Base-by-base conservation (phyloP, 2,888 invertebrate genomes). In the Conops quadrifasciatus region DNA sequence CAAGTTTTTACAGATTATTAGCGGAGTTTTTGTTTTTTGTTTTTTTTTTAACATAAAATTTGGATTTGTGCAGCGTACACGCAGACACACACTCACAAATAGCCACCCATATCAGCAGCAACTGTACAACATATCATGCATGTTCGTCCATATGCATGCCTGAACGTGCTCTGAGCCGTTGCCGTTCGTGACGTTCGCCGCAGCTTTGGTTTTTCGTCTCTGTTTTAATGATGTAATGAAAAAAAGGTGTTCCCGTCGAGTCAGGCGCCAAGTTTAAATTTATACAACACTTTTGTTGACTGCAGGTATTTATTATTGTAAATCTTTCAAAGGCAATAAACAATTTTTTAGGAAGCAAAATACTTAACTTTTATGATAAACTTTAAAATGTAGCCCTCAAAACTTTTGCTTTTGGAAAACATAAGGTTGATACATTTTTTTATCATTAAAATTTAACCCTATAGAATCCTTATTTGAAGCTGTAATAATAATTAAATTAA, bases 61-160 rank as follows among this genome's bases (percentile, higher is more conserved):
- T 62, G 60, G 68, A 68, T 68, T 51, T 47, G 60, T 62, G 68
- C 67, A 11, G 66, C 24, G 45, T n/a, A 47, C 49, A 30, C 26
- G 59, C 59, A 47, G 1, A 13, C 67, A 21, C 53, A 45, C 21
- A 49, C 21, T n/a, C 49, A 45, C 56, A 59, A 2, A 59, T 45
- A 58, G 26, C 59, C 28, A 11, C 26, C 9, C 51, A 59, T 16
- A 47, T 49, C 15, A 47, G 26, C 26, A 59, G 9, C 9, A 36
- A 4, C 4, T 7, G 36, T 36, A 7, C 36, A 36, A 36, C 36
- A 9, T 36, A 9, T 36, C 36, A 36, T 36, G 9, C 36, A 36
- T 36, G 36, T 9, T 24, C 26, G 28, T 36, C 21, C 7, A 21
- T 7, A 21, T 24, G 45, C 21, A 43, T 24, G 28, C 45, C 11